Evolutionary conservation across 2,888 invertebrate species (phyloP).

Genomic region (Harpalus rufipes): DNA sequence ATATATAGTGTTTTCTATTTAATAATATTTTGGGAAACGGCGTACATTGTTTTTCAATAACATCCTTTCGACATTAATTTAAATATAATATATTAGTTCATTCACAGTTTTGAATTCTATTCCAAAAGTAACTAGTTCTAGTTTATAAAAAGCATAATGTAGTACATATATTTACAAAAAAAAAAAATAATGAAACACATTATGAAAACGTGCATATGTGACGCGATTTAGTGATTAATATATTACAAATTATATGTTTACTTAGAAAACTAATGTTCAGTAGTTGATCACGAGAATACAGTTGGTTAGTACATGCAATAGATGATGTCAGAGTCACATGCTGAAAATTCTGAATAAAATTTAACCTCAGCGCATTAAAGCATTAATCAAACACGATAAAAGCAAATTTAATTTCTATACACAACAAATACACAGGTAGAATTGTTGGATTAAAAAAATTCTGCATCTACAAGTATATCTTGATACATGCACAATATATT

Average conservation of each 20-base stretch:
- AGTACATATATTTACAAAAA: not conserved
- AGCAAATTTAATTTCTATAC: not conserved
- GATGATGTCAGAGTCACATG: not conserved
- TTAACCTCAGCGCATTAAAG: not conserved
- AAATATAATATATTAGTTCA: not conserved
- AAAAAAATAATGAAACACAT: not conserved
- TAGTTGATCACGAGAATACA: not conserved
- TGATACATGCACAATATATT: too few relatives aligned
- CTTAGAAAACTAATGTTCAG: not conserved
- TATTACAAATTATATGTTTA: not conserved
- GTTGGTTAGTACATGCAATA: not conserved
- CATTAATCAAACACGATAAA: not conserved
- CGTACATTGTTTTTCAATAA: not conserved
- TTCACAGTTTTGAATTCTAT: not conserved
- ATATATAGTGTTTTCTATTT: not conserved
- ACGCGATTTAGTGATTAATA: not conserved
- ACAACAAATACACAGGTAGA: not conserved
- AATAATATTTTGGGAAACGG: conserved; percentile 6
- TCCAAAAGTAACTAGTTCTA: not conserved
- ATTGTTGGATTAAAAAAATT: too few relatives aligned
- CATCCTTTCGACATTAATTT: not conserved
- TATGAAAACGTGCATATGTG: not conserved
- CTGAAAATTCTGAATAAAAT: not conserved
- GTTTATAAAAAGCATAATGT: too few relatives aligned
- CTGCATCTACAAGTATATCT: too few relatives aligned